These are phyloP conservation scores for Scortum barcoo DNA, from an alignment of 2,113 vertebrate species.

Conservation along the genomic window DNA sequence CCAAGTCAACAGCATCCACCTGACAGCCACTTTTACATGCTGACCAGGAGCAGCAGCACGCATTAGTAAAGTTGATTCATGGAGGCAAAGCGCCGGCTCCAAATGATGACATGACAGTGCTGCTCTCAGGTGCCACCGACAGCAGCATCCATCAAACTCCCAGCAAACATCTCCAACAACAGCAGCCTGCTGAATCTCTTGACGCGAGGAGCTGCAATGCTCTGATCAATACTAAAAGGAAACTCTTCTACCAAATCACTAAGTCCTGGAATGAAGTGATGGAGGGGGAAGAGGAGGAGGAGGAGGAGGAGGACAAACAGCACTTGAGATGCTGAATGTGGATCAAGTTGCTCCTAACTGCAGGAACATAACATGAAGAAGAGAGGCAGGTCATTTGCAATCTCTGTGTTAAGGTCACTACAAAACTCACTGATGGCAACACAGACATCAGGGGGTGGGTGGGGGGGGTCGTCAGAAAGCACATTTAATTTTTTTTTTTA, in stretches of 20 bases:
- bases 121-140: conserved; percentile 38
- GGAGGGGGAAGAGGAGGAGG: too few relatives aligned
- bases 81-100: conserved; percentile 31
- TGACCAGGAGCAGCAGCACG: background rate
- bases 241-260: background rate
- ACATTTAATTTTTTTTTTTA: too few relatives aligned
- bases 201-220: background rate
- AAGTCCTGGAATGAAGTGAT: background rate
- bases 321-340: conserved; percentile 14
- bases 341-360: conserved; percentile 8
- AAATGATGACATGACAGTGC: conserved; percentile 39
- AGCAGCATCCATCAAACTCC: conserved; percentile 57
- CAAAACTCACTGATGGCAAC: conserved; percentile 11
- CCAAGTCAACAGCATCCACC: conserved; percentile 19
- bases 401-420: conserved; percentile 23
- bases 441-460: conserved; percentile 11
- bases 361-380: conserved; percentile 9
- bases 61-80: conserved; percentile 23
- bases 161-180: background rate
- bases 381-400: conserved; percentile 7
- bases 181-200: background rate
- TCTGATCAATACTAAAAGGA: background rate
- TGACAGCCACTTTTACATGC: conserved; percentile 16
- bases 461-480: background rate
- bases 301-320: background rate